phyloP scores from a whole-genome alignment of 2,113 vertebrate genomes.

The Coturnix japonica region DNA sequence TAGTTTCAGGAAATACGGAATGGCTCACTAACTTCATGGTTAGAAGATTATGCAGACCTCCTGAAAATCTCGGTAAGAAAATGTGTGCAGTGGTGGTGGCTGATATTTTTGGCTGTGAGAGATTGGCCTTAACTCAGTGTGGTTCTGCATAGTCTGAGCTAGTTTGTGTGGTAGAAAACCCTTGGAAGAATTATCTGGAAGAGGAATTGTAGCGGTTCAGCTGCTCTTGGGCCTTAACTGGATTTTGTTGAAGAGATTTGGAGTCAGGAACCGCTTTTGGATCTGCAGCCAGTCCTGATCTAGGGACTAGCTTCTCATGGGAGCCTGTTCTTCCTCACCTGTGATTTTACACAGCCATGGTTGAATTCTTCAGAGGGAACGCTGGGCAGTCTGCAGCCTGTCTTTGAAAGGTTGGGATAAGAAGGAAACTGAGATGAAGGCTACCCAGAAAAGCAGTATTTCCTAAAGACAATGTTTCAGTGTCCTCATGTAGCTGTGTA shows the following conservation, averaged over 20 bases:
- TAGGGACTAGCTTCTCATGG: no score
- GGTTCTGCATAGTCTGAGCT: constrained; percentile 37
- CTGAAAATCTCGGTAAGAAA: constrained; percentile 66
- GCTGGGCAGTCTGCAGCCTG: constrained; percentile 49
- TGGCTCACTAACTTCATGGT: constrained; percentile 48
- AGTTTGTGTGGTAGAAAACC: constrained; percentile 30
- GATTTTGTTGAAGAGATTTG: neutral
- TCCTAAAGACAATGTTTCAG: constrained; percentile 1
- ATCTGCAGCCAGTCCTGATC: neutral
- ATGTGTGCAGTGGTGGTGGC: constrained; percentile 64
- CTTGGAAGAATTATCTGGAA: constrained; percentile 50
- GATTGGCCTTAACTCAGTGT: constrained; percentile 54
- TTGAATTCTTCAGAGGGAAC: constrained; percentile 35
- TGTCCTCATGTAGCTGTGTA: neutral
- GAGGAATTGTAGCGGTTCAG: neutral
- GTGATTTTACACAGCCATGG: neutral
- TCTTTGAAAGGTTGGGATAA: constrained; percentile 47
- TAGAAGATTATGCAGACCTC: constrained; percentile 64
- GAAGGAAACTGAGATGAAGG: neutral
- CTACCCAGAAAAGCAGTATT: constrained; percentile 21
- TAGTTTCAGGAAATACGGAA: constrained; percentile 69
- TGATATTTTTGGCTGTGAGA: constrained; percentile 67
- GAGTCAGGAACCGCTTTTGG: neutral
- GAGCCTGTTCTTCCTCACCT: neutral
- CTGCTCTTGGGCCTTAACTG: neutral